These are phyloP conservation scores for Pseudomugil tenellus DNA, from an alignment of 2,797 vertebrate species.

Conservation along the genomic window DNA sequence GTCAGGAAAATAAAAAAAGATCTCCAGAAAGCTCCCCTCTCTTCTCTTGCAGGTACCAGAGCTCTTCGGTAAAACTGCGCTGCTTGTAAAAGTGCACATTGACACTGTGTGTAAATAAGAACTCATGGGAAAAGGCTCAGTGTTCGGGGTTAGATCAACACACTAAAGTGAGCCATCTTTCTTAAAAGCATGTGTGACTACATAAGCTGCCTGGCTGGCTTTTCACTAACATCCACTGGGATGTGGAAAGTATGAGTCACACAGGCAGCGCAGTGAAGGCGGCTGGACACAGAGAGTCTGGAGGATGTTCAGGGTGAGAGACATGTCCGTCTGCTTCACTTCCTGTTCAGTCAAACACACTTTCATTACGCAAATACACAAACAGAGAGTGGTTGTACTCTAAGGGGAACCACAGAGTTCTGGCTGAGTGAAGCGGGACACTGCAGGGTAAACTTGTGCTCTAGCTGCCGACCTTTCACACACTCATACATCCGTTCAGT, in stretches of 20 bases:
- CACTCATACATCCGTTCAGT: slow-evolving; percentile 48
- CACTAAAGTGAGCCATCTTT: slow-evolving; percentile 42
- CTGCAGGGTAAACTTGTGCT: slow-evolving; percentile 43
- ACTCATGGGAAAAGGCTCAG: slow-evolving; percentile 34
- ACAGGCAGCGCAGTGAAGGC: slow-evolving; percentile 56
- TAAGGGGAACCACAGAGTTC: slow-evolving; percentile 36
- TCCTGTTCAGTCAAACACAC: slow-evolving; percentile 66
- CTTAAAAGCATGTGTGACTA: slow-evolving; percentile 57
- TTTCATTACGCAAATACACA: slow-evolving; percentile 48
- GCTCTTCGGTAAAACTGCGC: slow-evolving; percentile 49
- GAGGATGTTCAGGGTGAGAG: slow-evolving; percentile 81
- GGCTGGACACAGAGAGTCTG: slow-evolving; percentile 67
- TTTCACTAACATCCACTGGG: slow-evolving; percentile 73
- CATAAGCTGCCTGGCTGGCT: slow-evolving; percentile 57
- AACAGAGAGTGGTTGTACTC: slow-evolving; percentile 22
- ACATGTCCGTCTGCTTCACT: slow-evolving; percentile 77
- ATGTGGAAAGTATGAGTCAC: slow-evolving; percentile 85
- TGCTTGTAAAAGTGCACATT: slow-evolving; percentile 65
- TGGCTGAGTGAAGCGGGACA: slow-evolving; percentile 36
- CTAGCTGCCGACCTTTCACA: slow-evolving; percentile 59
- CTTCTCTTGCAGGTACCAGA: slow-evolving; percentile 40
- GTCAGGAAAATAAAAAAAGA: slow-evolving; percentile 37
- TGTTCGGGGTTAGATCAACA: slow-evolving; percentile 61
- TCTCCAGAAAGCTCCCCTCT: slow-evolving; percentile 61
- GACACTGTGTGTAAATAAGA: slow-evolving; percentile 67